Base-by-base conservation (phyloP, 2,888 invertebrate species). In the Cetonia aurata region DNA sequence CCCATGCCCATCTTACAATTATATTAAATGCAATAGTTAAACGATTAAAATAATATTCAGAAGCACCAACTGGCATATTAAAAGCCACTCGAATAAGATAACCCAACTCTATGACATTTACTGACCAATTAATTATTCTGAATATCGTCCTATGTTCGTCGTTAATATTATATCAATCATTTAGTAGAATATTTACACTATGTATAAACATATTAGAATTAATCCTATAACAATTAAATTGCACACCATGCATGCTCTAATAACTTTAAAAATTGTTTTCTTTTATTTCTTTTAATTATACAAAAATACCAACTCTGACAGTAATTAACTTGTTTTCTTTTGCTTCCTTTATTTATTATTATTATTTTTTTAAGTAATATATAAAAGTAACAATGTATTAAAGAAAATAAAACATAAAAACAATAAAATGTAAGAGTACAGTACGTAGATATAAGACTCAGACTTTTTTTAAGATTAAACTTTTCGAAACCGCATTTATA, bases 351-450 rank as follows among this genome's bases (percentile, higher is more conserved):
- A 37, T 67, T 71, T 57, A 37, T 59, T 68, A 57, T 66, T 71
- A 59, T 71, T 57, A 37, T 59, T 68, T 59, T 66, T 71, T 71
- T 71, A 71, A 67, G 67, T 71, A 71, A 67, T 66, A 71, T 71
- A 71, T 70, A 71, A 71, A 71, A 70, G 67, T 69, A 69, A 69
- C 69, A 60, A 60, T 52, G 57, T 57, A 57, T 57, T 57, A 57
- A 57, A 42, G 57, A 33, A 57, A 57, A 60, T 44, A 62, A 62
- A 68, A 68, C 68, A 68, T 68, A 71, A 69, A 62, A 60, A 52
- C 52, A 69, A 62, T 62, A 69, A 69, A 69, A 55, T 48, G 52
- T 69, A 60, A 62, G 60, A 69, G 69, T 69, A 69, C 69, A 67
- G 46, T 67, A 53, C 55, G 62, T 60, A 69, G 46, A 62, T 69